phyloP scores from a whole-genome alignment of 2,888 invertebrate species.

The Gandaritis pyraliata region DNA sequence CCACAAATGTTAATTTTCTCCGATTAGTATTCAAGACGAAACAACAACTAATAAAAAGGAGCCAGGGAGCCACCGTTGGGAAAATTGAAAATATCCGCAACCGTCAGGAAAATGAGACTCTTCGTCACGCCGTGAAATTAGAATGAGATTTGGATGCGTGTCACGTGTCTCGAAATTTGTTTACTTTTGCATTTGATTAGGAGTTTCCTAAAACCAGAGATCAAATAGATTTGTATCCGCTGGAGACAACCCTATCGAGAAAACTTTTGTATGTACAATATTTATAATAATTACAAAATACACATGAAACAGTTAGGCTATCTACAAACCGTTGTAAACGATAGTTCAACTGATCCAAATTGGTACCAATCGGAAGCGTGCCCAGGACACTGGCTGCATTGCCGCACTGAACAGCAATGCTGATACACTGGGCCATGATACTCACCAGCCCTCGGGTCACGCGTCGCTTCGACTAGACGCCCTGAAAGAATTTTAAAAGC shows the following conservation, averaged over 20 bases:
- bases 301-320: no score
- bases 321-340: no score
- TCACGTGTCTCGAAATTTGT: slow-evolving; percentile 76
- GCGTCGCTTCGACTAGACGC: no score
- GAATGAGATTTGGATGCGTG: slow-evolving; percentile 68
- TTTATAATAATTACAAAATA: no score
- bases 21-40: slow-evolving; percentile 78
- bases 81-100: slow-evolving; percentile 84
- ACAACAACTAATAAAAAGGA: slow-evolving; percentile 82
- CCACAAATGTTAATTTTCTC: slow-evolving; percentile 72
- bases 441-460: no score
- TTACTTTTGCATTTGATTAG: slow-evolving; percentile 74
- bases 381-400: no score
- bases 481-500: no score
- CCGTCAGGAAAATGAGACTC: slow-evolving; percentile 80
- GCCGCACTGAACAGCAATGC: no score
- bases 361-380: no score
- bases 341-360: no score
- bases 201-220: slow-evolving; percentile 5
- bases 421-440: no score
- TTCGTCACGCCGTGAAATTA: slow-evolving; percentile 79
- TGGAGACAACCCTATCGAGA: background rate
- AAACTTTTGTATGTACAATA: no score
- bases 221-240: background rate
- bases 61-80: slow-evolving; percentile 74